These are phyloP conservation scores for Phocoena phocoena DNA, from an alignment of 2,113 vertebrate species.

Conservation along the genomic window DNA sequence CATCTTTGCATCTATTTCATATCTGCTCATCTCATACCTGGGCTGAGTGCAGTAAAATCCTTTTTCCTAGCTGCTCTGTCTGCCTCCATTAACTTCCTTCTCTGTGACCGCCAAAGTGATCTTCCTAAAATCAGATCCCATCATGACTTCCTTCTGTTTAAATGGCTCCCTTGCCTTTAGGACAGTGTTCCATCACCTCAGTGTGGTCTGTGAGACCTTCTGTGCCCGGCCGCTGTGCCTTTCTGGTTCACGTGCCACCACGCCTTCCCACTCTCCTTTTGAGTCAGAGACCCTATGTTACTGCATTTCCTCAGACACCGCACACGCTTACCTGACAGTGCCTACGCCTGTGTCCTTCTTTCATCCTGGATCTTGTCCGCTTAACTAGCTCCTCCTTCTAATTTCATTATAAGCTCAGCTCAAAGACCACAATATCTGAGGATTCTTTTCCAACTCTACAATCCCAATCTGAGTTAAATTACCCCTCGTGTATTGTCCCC, in stretches of 20 bases:
- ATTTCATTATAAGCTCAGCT: neutral
- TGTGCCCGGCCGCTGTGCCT: neutral
- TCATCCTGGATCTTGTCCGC: neutral
- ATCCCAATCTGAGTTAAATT: neutral
- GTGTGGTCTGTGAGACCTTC: neutral
- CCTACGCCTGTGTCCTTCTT: neutral
- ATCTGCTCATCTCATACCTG: neutral
- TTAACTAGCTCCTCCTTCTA: neutral
- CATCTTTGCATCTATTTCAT: neutral
- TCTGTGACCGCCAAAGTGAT: neutral
- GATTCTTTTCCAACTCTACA: neutral
- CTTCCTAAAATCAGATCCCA: neutral
- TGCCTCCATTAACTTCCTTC: neutral
- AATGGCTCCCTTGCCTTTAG: neutral
- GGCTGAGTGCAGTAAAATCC: neutral
- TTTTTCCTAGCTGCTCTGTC: neutral
- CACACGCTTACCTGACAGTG: accelerated
- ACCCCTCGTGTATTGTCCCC: too few species aligned
- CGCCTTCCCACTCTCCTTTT: accelerated
- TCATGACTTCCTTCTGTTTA: neutral
- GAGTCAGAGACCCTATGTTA: neutral
- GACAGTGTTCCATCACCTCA: neutral
- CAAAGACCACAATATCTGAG: neutral
- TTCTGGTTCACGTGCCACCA: neutral
- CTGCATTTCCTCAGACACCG: neutral